A percentile compares a stretch with the other conserved stretches of the same genome.
phyloP scores from a whole-genome alignment of 2,797 vertebrate genomes.

The Pelochelys cantorii region DNA sequence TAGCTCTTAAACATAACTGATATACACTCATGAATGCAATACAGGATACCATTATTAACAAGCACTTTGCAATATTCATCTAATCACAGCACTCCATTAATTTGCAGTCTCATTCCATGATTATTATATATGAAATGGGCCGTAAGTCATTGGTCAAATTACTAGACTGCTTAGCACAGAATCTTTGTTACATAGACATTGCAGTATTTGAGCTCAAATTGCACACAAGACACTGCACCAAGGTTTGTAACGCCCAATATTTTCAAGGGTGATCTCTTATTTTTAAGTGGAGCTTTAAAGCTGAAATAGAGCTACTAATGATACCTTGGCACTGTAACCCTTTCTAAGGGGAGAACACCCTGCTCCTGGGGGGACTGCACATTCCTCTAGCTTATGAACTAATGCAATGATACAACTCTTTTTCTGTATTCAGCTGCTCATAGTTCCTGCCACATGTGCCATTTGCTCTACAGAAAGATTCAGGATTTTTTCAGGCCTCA shows the following conservation, averaged over 20 bases:
- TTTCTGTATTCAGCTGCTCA: conserved; percentile 64
- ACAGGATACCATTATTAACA: background rate
- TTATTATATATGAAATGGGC: background rate
- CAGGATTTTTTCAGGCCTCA: conserved; percentile 46
- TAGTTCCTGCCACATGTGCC: conserved; percentile 63
- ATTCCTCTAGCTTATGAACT: conserved; percentile 68
- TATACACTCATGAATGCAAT: background rate
- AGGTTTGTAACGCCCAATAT: background rate
- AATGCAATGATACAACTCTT: conserved; percentile 63
- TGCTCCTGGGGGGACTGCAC: conserved; percentile 69
- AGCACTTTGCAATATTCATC: background rate
- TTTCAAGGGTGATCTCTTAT: conserved; percentile 37
- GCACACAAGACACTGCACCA: background rate
- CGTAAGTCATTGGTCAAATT: background rate
- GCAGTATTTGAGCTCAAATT: background rate
- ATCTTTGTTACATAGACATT: background rate
- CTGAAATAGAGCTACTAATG: conserved; percentile 54
- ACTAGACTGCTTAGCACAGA: background rate
- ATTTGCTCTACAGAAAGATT: conserved; percentile 48
- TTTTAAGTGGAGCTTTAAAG: conserved; percentile 56
- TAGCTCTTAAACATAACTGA: background rate
- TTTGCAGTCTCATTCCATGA: background rate
- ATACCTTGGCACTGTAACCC: conserved; percentile 1
- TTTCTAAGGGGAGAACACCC: conserved; percentile 67
- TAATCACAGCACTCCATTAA: background rate